Evolutionary conservation across 1,140 invertebrate genomes (phyloP).

Genomic region (Dinoponera quadriceps): DNA sequence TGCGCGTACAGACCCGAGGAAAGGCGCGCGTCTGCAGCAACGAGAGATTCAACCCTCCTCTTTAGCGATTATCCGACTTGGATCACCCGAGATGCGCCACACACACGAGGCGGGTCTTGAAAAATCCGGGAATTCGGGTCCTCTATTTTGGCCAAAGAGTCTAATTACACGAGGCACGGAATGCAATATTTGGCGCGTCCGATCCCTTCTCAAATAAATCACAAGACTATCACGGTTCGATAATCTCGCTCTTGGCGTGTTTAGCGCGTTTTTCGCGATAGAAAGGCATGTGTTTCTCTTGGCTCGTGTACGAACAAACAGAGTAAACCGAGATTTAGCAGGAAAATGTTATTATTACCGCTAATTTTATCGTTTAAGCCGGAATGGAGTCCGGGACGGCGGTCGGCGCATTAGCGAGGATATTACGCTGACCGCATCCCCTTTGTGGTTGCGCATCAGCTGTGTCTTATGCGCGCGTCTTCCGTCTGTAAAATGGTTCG

Average conservation of each 20-base stretch:
- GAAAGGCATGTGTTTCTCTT: conserved; percentile 14
- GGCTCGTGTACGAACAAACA: background rate
- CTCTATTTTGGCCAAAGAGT: background rate
- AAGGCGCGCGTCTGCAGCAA: background rate
- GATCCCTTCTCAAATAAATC: conserved; percentile 6
- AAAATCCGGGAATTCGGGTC: no score
- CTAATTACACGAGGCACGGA: background rate
- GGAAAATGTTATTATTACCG: conserved; percentile 10
- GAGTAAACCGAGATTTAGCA: background rate
- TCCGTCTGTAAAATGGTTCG: conserved; percentile 28
- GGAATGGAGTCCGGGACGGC: background rate
- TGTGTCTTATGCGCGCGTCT: conserved; percentile 37
- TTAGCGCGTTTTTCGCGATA: conserved; percentile 22
- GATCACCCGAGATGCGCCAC: no score
- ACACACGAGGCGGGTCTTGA: no score
- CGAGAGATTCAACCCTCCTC: background rate
- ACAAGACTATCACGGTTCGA: background rate
- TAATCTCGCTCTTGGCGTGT: background rate
- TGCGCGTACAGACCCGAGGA: no score
- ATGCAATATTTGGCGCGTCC: background rate
- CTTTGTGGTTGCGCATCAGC: conserved; percentile 41
- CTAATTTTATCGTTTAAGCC: conserved; percentile 9
- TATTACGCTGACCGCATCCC: conserved; percentile 16
- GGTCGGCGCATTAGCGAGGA: conserved; percentile 8
- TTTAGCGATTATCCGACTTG: no score